Base-by-base conservation (phyloP, 2,888 invertebrate species). In the Drosophila seclusa region DNA sequence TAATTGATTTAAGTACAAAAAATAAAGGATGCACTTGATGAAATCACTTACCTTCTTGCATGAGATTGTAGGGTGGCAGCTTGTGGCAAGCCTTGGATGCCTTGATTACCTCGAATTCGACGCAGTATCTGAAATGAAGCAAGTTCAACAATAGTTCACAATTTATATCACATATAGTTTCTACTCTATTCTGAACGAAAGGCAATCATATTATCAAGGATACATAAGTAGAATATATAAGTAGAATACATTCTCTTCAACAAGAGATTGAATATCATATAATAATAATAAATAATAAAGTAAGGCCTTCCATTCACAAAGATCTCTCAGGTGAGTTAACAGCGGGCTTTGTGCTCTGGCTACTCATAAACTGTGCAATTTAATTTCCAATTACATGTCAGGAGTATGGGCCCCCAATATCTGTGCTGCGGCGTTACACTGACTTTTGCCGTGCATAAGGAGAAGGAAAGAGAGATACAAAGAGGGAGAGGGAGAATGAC, bases 51-150 rank as follows among this genome's bases (percentile, higher is more conserved):
- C 97, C 97, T 95, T 97, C 97, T 91, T 95, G 94, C 79, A 97
- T 93, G 4, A 95, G 93, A 77, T 95, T 95, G 91, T 96, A 97
- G 72, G 95, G 95, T 16, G 95, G 94, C 90, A 97, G 95, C 88
- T 96, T 95, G 91, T 96, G 95, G 92, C 97, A 97, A 10, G 96
- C 96, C 91, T 97, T 97, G 38, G 97, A 96, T 16, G 96, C 96
- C 93, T 97, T 97, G 76, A 96, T 94, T 64, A 98, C 96, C 92
- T 97, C 96, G 91, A 96, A 98, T 91, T 96, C 96, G 4, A 97
- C 96, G 92, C 97, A 97, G 93, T 98, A 97, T 92, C 98, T 98
- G 95, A 2, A 82, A 73, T 34, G 95, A 95, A 38, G 18, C 4
- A n/a, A 55, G 38, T n/a, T 4, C 7, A 27, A 13, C 13, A 21